A percentile compares a stretch with the other conserved stretches of the same genome.
Evolutionary conservation across 2,797 vertebrate species (phyloP).

Genomic region (Gymnothorax javanicus): DNA sequence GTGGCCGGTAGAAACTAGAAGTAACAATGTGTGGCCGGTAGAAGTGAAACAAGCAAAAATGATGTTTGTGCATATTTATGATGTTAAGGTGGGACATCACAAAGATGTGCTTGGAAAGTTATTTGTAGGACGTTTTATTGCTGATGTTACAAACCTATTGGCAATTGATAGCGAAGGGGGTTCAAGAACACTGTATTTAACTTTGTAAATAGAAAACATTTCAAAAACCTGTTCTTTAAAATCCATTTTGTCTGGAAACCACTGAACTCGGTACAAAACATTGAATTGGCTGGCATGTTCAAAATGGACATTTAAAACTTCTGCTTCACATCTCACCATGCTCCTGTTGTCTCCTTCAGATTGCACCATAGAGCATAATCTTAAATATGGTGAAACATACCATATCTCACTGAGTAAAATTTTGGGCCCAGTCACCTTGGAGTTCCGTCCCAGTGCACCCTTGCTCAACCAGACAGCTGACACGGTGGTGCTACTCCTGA

Average conservation of each 20-base stretch:
- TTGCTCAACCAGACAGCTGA: conserved; percentile 72
- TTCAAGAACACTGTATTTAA: too few species aligned
- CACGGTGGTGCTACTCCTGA: conserved; percentile 59
- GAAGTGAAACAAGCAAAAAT: neutral
- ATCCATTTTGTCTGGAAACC: neutral
- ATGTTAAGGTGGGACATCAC: neutral
- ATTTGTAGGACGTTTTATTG: too few species aligned
- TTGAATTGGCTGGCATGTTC: neutral
- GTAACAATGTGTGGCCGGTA: neutral
- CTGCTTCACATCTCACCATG: neutral
- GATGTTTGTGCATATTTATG: neutral
- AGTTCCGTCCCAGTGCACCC: conserved; percentile 61
- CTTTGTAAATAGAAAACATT: too few species aligned
- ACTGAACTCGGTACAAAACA: neutral
- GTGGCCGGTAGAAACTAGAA: neutral
- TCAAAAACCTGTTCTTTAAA: too few species aligned
- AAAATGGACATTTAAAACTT: neutral
- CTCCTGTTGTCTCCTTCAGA: conserved; percentile 56
- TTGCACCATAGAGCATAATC: conserved; percentile 63
- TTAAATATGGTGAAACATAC: conserved; percentile 69
- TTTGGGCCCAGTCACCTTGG: conserved; percentile 58
- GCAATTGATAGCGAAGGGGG: too few species aligned
- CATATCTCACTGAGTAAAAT: conserved; percentile 52
- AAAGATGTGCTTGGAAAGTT: too few species aligned
- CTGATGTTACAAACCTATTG: too few species aligned